Evolutionary conservation across 1,140 invertebrate genomes (phyloP), one percentile per base, ranked within the genome.

Genomic region (Lasaia peninsularis): DNA sequence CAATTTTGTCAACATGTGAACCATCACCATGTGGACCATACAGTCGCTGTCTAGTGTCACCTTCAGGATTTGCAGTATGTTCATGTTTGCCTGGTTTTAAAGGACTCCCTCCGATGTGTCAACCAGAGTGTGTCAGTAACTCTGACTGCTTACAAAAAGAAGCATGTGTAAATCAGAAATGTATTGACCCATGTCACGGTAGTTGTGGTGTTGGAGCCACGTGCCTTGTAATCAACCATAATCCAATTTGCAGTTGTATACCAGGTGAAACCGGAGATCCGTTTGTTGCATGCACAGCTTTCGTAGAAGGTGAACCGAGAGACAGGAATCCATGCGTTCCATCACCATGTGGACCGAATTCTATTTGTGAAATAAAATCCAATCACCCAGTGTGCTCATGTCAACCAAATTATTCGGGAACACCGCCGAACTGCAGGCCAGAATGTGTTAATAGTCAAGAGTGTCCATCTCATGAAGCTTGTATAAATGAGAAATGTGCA

Each of bases 341-440:
- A 32, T 95, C 94, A 44, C 95, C 95, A 10, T 97, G 96, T 87
- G 96, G 95, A 52, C 93, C 95, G 10, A 95, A 96, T 86, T 96
- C 96, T 0, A 91, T 96, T 31, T 97, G 96, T 77, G 94, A 95
- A 90, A 91, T 96, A 35, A 94, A 93, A 85, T 92, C 94, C 78
- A 92, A 93, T 48, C 90, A 94, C 75, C 93, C 95, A 9, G 94
- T 95, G 0, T 95, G 94, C 72, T 95, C 94, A 4, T 97, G 95
- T 71, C 90, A 92, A 58, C 92, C 92, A 31, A 95, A 95, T 73
- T 95, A 94, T 67, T 91, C 94, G 20, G 94, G 94, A 32, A 93
- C 91, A 67, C 93, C 94, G 40, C 93, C 93, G 20, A 92, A 93
- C 67, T 95, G 94, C 78, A 86, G 94, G 69, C 93, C 94, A 16